Base-by-base conservation (phyloP, 2,888 invertebrate genomes). In the Pandemis heparana region DNA sequence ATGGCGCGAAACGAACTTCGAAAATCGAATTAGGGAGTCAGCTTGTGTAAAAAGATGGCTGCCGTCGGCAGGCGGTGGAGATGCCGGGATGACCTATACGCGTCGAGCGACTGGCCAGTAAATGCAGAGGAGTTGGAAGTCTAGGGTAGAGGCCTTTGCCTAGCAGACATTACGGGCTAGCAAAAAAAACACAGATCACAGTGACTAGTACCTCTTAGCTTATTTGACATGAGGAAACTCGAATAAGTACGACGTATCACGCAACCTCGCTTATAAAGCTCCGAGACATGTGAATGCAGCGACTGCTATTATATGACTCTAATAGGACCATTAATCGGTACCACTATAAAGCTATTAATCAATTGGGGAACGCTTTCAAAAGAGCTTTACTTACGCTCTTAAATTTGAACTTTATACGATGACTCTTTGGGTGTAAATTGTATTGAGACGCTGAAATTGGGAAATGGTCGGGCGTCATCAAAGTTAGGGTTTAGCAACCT, bases 201-300 rank as follows among this genome's bases (percentile, higher is more conserved):
- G 23, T 4, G 23, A n/a, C 23, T 32, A 32, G 23, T 32, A 32
- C 23, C 23, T 23, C 23, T 32, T 4, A 32, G 23, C 23, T 32
- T 62, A 39, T 10, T 62, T 39, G 10, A 56, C 61, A 41, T 62
- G 39, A 61, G 61, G 61, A 39, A 62, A 41, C 16, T 62, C 41
- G 39, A 41, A 61, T n/a, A 41, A 16, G 48, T 61, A 62, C 61
- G n/a, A 61, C 61, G 39, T 16, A 41, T 41, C 61, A 61, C 61
- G 62, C 48, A 48, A 48, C 18, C 63, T 63, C 63, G 46, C 46
- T 63, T 63, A 63, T 63, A 63, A 64, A 48, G 46, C 64, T n/a
- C 12, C 32, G 14, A n/a, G 64, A 64, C 64, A 48, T 48, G 43
- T 64, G 64, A 64, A 64, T 64, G 64, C 64, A n/a, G 46, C 62